Evolutionary conservation across 2,113 vertebrate genomes (phyloP).

Genomic region (Columba janthina): DNA sequence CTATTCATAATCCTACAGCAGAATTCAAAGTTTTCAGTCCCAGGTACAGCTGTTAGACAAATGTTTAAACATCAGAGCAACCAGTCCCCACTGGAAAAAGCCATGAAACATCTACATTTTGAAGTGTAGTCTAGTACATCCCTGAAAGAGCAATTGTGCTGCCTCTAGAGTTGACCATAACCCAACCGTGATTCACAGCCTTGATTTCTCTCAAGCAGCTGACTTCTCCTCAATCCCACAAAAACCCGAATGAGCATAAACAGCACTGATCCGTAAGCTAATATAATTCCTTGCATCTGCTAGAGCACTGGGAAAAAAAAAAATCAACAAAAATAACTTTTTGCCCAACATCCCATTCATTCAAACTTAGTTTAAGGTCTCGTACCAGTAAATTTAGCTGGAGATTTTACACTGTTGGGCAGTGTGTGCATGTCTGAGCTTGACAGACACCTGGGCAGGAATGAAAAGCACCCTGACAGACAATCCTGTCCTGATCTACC

Average conservation of each 20-base stretch:
- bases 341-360: not conserved
- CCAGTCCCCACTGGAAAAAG: not conserved
- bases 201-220: not conserved
- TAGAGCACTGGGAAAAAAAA: not conserved
- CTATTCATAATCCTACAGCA: not conserved
- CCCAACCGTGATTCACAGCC: not conserved
- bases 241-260: not conserved
- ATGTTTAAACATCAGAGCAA: not conserved
- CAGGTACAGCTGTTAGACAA: not conserved
- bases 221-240: not conserved
- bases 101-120: not conserved
- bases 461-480: not conserved
- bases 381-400: not conserved
- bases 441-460: not conserved
- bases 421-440: accelerated
- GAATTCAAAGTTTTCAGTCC: not conserved
- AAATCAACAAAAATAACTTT: not conserved
- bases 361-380: not conserved
- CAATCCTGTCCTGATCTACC: not conserved
- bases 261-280: accelerated
- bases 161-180: not conserved
- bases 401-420: not conserved
- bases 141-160: not conserved
- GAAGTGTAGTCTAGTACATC: not conserved
- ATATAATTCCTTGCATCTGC: not conserved